These are phyloP conservation scores for Epinephelus lanceolatus DNA, from an alignment of 2,113 vertebrate genomes.

Conservation along the genomic window DNA sequence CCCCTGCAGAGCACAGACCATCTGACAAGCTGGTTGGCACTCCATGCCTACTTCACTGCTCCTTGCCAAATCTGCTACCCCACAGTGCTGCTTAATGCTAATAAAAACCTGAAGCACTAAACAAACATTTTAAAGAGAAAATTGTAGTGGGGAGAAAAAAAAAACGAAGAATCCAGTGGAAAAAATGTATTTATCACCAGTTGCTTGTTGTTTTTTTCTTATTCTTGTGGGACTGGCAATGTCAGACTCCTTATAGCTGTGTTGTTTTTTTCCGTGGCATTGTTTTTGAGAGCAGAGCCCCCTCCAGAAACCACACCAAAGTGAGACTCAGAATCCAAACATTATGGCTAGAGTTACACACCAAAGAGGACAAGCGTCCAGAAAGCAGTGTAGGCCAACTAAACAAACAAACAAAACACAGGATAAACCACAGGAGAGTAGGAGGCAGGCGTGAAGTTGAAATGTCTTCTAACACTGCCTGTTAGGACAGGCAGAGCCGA, in stretches of 20 bases:
- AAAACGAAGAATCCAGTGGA: slow-evolving; percentile 13
- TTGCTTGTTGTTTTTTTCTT: slow-evolving; percentile 34
- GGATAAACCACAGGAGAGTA: slow-evolving; percentile 47
- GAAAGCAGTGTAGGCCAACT: slow-evolving; percentile 23
- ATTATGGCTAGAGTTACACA: slow-evolving; percentile 66
- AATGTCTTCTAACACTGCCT: slow-evolving; percentile 50
- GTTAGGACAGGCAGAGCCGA: slow-evolving; percentile 47
- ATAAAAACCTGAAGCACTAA: slow-evolving; percentile 55
- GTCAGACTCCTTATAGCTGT: slow-evolving; percentile 25
- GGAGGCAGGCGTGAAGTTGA: slow-evolving; percentile 37
- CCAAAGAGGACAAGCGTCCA: slow-evolving; percentile 56
- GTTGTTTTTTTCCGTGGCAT: slow-evolving; percentile 28
- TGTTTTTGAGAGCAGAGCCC: slow-evolving; percentile 47
- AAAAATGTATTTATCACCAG: slow-evolving; percentile 12
- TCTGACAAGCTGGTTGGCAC: slow-evolving; percentile 46
- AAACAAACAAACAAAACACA: slow-evolving; percentile 61
- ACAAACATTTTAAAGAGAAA: slow-evolving; percentile 53
- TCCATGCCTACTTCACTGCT: neutral
- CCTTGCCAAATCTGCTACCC: slow-evolving; percentile 43
- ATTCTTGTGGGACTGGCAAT: slow-evolving; percentile 4
- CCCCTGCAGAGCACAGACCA: slow-evolving; percentile 42
- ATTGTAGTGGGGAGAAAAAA: neutral
- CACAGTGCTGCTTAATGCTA: slow-evolving; percentile 40
- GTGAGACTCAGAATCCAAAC: slow-evolving; percentile 62
- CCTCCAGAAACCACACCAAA: slow-evolving; percentile 60